Base-by-base conservation (phyloP, 1,140 invertebrate genomes). In the Thaumatotibia leucotreta region DNA sequence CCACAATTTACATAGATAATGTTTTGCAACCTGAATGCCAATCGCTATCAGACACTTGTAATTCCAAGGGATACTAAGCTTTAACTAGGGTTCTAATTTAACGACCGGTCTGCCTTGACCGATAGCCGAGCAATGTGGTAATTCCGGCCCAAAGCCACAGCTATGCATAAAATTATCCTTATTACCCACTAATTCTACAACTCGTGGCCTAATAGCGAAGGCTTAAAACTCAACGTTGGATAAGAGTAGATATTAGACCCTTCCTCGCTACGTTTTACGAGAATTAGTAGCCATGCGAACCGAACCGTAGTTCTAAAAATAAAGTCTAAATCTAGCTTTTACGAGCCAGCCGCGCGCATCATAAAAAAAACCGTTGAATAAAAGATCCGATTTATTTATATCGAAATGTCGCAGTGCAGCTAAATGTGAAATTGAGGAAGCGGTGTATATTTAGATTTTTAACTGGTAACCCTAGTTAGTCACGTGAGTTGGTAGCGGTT, bases 401-500 rank as follows among this genome's bases (percentile, higher is more conserved):
- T 27, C 52, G 52, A n/a, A 58, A 58, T 31, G 52, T 58, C 52
- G 52, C 52, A 27, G 39, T 45, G 39, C 39, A 45, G 39, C 39
- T 39, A 39, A n/a, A 14, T 14, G 33, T 35, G 33, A 35, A 35
- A 35, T 39, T 39, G 39, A 17, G 17, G 35, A 39, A 39, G 35
- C 35, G 35, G n/a, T 11, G 32, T 14, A 39, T 39, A 39, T 20
- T 45, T 45, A 45, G 17, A 20, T 20, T 45, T 45, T 11, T 35
- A 6, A 45, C 17, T 45, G 39, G 39, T 45, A 45, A 17, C 39
- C 39, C 39, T 45, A 45, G 35, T 45, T n/a, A n/a, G n/a, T n/a
- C n/a, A n/a, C n/a, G n/a, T n/a, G n/a, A 74, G 70, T 73, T 72
- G 66, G 76, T 66, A 68, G 77, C 81, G 83, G 79, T 77, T 83